These are phyloP conservation scores for Uropetala carovei DNA, from an alignment of 2,888 invertebrate genomes.

Conservation along the genomic window DNA sequence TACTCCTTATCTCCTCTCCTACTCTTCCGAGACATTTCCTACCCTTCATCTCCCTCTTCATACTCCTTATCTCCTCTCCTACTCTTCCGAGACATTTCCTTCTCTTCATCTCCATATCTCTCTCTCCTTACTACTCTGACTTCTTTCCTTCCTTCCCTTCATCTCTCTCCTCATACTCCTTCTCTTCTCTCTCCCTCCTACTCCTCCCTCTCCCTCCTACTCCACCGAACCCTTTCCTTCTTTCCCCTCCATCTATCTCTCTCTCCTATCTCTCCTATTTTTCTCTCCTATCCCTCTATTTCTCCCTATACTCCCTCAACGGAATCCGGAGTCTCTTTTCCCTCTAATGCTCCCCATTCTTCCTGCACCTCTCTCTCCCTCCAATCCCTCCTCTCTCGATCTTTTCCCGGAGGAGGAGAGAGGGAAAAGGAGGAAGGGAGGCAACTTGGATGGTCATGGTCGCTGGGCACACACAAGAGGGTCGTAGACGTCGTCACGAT, in stretches of 20 bases:
- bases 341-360: background rate
- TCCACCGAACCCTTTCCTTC: background rate
- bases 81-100: background rate
- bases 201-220: no score
- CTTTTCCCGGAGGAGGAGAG: background rate
- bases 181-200: no score
- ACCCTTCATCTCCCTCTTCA: no score
- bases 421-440: background rate
- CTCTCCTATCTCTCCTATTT: background rate
- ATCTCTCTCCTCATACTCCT: no score
- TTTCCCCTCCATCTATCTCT: background rate
- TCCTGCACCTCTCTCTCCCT: no score
- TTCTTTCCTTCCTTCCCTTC: no score
- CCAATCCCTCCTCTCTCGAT: background rate
- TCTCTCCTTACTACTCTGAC: background rate
- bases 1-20: no score
- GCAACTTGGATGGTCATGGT: constrained; percentile 33
- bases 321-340: no score
- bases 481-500: constrained; percentile 10
- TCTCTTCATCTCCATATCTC: background rate
- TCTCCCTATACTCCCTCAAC: background rate
- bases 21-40: no score
- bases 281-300: background rate
- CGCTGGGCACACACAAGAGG: background rate
- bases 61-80: no score